A percentile compares a stretch with the other conserved stretches of the same genome.
phyloP scores from a whole-genome alignment of 2,113 vertebrate genomes.

The Paramormyrops kingsleyae region DNA sequence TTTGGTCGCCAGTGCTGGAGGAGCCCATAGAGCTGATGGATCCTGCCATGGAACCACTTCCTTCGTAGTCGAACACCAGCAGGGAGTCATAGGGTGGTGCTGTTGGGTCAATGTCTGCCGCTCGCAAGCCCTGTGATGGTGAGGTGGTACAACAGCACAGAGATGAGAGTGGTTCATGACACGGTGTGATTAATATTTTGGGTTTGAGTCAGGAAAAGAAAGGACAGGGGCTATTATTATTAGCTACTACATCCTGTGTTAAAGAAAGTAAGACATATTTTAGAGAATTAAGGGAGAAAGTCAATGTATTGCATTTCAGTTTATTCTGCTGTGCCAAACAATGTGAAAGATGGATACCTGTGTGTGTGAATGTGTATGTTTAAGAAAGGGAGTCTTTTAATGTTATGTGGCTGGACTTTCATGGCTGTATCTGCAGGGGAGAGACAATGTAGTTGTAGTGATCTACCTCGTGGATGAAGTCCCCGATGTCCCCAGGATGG shows the following conservation, averaged over 20 bases:
- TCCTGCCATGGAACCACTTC: constrained; percentile 85
- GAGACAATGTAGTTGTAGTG: not conserved
- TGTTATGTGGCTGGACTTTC: not conserved
- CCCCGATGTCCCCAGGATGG: constrained; percentile 92
- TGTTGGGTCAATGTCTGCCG: constrained; percentile 86
- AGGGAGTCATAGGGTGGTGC: constrained; percentile 91
- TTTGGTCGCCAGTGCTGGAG: constrained; percentile 86
- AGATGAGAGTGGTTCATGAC: not conserved
- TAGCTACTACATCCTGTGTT: not conserved
- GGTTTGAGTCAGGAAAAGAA: not conserved
- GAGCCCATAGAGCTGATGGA: constrained; percentile 90
- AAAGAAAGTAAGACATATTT: not conserved
- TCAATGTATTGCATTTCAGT: not conserved
- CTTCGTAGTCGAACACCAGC: constrained; percentile 95
- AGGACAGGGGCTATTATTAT: not conserved
- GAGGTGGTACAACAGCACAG: not conserved
- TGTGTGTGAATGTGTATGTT: not conserved
- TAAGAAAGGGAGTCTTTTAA: not conserved
- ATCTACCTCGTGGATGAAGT: constrained; percentile 91
- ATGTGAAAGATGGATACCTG: not conserved
- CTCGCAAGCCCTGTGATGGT: constrained; percentile 76
- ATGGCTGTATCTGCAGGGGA: not conserved
- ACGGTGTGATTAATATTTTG: not conserved
- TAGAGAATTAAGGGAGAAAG: not conserved
- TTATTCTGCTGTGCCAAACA: not conserved